A percentile compares a stretch with the other conserved stretches of the same genome.
phyloP scores from a whole-genome alignment of 2,888 invertebrate genomes.

The Xestobium rufovillosum region DNA sequence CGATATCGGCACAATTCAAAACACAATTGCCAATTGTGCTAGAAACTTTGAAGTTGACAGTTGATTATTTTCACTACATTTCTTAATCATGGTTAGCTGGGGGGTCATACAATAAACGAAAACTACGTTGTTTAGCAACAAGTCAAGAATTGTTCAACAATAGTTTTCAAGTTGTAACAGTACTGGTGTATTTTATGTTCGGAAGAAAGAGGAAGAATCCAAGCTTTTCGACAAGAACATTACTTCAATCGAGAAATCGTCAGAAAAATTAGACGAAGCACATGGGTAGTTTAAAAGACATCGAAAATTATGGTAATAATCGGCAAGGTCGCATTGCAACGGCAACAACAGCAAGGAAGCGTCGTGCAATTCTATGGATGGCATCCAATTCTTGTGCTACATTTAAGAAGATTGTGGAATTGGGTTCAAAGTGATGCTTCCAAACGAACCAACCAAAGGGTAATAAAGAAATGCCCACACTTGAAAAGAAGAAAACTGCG shows the following conservation, averaged over 20 bases:
- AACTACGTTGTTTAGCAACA: too few species aligned
- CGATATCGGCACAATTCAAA: too few species aligned
- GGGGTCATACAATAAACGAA: too few species aligned
- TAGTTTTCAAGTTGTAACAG: too few species aligned
- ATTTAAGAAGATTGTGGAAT: neutral
- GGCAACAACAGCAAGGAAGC: neutral
- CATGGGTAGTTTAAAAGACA: neutral
- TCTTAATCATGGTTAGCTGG: too few species aligned
- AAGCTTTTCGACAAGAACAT: neutral
- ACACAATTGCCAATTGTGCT: too few species aligned
- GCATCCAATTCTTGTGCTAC: constrained; percentile 1
- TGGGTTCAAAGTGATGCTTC: neutral
- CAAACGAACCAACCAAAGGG: neutral
- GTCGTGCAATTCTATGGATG: neutral
- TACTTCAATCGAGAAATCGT: constrained; percentile 1
- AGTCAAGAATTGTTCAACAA: too few species aligned
- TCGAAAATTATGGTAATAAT: constrained; percentile 1
- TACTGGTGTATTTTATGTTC: too few species aligned
- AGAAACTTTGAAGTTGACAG: too few species aligned
- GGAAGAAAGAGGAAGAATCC: too few species aligned
- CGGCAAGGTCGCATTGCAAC: constrained; percentile 2
- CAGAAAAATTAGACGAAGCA: constrained; percentile 1
- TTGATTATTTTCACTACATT: too few species aligned
- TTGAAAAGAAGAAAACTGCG: neutral
- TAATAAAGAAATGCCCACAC: constrained; percentile 3